A percentile compares a stretch with the other conserved stretches of the same genome.
Conservation (phyloP, 1,140 invertebrate genomes). For the Calosoma granatense region DNA sequence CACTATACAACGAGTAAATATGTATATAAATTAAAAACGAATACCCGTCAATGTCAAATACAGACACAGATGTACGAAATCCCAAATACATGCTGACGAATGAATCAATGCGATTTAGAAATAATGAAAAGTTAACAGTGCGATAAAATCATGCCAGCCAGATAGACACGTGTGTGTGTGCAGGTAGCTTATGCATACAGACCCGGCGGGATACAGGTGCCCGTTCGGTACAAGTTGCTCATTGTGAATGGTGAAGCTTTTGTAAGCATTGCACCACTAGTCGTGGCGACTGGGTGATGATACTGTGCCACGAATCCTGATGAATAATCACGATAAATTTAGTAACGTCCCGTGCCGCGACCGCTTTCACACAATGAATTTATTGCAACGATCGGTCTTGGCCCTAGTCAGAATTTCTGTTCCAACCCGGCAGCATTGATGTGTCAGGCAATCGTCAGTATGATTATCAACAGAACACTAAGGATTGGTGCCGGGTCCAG, state of each 20-base stretch:
- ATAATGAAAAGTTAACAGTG: constrained; percentile 1
- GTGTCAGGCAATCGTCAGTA: too few relatives aligned
- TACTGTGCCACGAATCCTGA: not conserved
- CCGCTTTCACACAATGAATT: too few relatives aligned
- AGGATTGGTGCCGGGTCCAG: too few relatives aligned
- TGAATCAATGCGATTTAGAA: constrained; percentile 5
- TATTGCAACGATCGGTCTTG: too few relatives aligned
- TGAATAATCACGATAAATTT: not conserved
- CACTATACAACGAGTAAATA: too few relatives aligned
- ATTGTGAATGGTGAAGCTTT: not conserved
- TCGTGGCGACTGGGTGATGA: not conserved
- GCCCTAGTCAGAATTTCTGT: too few relatives aligned
- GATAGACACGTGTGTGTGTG: not conserved
- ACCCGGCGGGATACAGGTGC: not conserved
- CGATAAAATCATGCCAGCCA: not conserved
- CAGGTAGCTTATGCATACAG: not conserved
- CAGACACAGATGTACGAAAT: too few relatives aligned
- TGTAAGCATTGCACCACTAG: not conserved
- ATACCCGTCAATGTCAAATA: too few relatives aligned
- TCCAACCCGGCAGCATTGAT: too few relatives aligned
- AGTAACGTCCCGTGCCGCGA: not conserved
- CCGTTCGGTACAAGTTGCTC: not conserved
- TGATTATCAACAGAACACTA: too few relatives aligned
- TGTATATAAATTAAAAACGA: too few relatives aligned
- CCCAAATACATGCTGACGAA: too few relatives aligned